Base-by-base conservation (phyloP, 2,888 invertebrate species). In the Brenthis hecate region DNA sequence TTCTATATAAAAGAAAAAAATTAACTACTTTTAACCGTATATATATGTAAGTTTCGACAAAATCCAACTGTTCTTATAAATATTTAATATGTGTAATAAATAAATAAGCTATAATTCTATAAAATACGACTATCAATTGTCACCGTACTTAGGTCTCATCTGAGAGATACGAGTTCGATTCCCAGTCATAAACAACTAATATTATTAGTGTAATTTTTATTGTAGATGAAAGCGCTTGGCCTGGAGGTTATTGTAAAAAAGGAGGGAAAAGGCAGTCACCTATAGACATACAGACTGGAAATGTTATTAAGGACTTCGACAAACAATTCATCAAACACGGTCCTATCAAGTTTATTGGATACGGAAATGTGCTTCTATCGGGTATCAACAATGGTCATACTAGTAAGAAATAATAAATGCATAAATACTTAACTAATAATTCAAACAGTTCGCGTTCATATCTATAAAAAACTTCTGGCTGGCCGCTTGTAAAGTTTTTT, bases 321-420 rank as follows among this genome's bases (percentile, higher is more conserved):
- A 77, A 73, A 16, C 74, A 80, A 28, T 89, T 85, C 74, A 88
- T 91, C 68, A 85, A 82, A 65, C 75, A 88, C 61, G 88, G 89
- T 0, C 71, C 79, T 0, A 85, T 96, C n/a, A 85, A 89, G 69
- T 94, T 96, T 70, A 85, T 83, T 0, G 93, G 94, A 66, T 96
- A 95, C 77, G 91, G 94, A 36, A 83, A 81, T 13, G 89, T 92
- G 0, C 86, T 92, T 48, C 78, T 89, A 14, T 93, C 94, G 1
- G 93, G 95, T 0, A 89, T 92, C 69, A 96, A 96, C 80, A 96
- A 95, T 79, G 96, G 96, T 11, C 95, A 96, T 76, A 94, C 96
- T 60, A 94, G 96, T 96, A 88, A 86, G 85, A 76, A 36, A 23
- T 8, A 3, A 23, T 11, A 23, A 14, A 43, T 43, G 55, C 2